These are phyloP conservation scores for Corella eumyota DNA, from an alignment of 23 tunicate genomes.

Conservation along the genomic window DNA sequence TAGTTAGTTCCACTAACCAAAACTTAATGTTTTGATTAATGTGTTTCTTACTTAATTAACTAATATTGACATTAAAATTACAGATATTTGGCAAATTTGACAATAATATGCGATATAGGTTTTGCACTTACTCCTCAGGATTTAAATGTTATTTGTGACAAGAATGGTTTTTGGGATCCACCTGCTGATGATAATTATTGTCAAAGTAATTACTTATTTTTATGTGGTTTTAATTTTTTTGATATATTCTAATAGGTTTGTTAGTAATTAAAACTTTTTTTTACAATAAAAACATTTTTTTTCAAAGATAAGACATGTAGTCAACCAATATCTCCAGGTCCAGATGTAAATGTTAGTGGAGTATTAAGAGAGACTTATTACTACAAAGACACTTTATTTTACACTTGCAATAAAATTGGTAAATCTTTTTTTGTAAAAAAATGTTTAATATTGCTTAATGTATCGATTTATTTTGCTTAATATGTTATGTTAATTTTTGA, in stretches of 20 bases:
- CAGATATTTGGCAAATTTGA: constrained; percentile 41
- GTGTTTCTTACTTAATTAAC: not conserved
- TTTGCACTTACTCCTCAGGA: constrained; percentile 19
- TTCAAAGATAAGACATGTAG: constrained; percentile 46
- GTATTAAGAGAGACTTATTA: not conserved
- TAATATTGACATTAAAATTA: not conserved
- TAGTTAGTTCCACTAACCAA: too few species aligned
- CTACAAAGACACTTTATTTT: constrained; percentile 18
- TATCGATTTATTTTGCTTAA: too few species aligned
- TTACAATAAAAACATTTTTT: too few species aligned
- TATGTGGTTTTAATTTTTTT: not conserved
- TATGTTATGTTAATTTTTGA: too few species aligned
- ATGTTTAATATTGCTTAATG: too few species aligned
- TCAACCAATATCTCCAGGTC: constrained; percentile 12
- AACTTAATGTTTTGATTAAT: too few species aligned
- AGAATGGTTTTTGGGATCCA: constrained; percentile 53
- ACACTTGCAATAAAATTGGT: constrained; percentile 40
- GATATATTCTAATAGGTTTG: too few species aligned
- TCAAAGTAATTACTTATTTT: constrained; percentile 8
- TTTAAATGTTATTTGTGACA: constrained; percentile 16
- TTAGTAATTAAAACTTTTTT: too few species aligned
- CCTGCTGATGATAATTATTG: constrained; percentile 24
- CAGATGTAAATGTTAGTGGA: not conserved
- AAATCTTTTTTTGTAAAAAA: not conserved
- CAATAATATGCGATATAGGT: constrained; percentile 36